Evolutionary conservation across 1,140 invertebrate species (phyloP).

Genomic region (Pectinophora gossypiella): DNA sequence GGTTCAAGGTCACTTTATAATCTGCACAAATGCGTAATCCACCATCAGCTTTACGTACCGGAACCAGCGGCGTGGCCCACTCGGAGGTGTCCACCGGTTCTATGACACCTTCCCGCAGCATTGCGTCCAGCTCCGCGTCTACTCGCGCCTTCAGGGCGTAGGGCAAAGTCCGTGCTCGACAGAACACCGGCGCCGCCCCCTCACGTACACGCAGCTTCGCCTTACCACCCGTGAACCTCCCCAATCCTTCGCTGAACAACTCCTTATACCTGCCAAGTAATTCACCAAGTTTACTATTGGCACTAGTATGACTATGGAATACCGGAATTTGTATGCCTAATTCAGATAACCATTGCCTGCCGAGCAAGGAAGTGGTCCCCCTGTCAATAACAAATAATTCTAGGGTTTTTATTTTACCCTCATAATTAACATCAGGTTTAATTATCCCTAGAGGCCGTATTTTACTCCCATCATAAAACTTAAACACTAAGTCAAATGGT

Average conservation of each 20-base stretch:
- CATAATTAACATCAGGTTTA: background rate
- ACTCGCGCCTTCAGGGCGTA: background rate
- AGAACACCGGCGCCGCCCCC: background rate
- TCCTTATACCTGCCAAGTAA: background rate
- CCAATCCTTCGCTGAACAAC: background rate
- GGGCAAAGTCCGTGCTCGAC: background rate
- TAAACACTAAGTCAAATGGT: background rate
- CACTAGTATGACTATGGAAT: background rate
- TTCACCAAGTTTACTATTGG: background rate
- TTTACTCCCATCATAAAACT: conserved; percentile 1
- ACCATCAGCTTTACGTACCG: background rate
- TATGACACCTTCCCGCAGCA: conserved; percentile 19
- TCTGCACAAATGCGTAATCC: conserved; percentile 59
- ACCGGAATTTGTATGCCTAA: background rate
- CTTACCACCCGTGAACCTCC: background rate
- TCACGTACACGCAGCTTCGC: background rate
- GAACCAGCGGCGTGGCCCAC: conserved; percentile 26
- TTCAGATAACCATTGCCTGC: background rate
- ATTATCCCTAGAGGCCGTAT: background rate
- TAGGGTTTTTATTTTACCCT: background rate
- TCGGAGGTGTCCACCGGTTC: conserved; percentile 27
- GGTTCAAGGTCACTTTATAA: conserved; percentile 33
- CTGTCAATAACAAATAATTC: background rate
- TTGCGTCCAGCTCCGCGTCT: conserved; percentile 15
- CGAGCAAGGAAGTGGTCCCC: background rate